Evolutionary conservation across 30 jellyfish, hydroid and myxozoan genomes (phyloP), one percentile per base, ranked within the genome.

Genomic region (Hydra vulgaris): DNA sequence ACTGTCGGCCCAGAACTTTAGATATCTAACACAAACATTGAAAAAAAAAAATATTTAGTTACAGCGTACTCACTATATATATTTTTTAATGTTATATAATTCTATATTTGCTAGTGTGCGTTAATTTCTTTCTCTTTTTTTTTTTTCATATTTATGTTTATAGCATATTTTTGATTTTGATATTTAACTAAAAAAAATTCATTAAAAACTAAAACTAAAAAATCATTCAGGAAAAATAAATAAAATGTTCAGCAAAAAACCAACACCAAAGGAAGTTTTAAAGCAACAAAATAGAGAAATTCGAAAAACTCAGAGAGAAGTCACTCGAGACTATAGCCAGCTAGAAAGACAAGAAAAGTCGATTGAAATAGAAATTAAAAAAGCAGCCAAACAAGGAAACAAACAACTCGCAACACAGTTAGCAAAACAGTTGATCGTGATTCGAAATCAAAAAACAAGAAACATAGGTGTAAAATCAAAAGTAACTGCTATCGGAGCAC

Each of bases 271-370:
- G 78, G 88, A 82, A 66, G 87, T 67, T 55, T 40, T 91, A 89
- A 86, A 72, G 74, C 96, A 86, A 76, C 96, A 91, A 71, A 86
- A 91, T 73, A 80, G 96, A 71, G 92, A 82, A 53, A 78, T 91
- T n/a, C 84, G 78, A 70, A 85, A 77, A 83, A 84, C 86, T 17
- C 91, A 86, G 54, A 77, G 97, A 76, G 97, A 84, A 23, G 81
- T 91, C 81, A 71, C 88, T 16, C 25, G 97, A 73, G 97, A 91
- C 74, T 78, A 73, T 52, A 79, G 83, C 67, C 95, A 88, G 27
- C 27, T 91, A 21, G 97, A 91, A 78, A 91, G 89, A 71, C 97
- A 91, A 55, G 97, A 91, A 71, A 91, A 91, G 68, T 95, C 87
- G 52, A 67, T 91, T 83, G 97, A 91, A 86, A 73, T 75, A 66